These are phyloP conservation scores for Propithecus deckenii DNA, from an alignment of 2,797 vertebrate species.

Conservation along the genomic window DNA sequence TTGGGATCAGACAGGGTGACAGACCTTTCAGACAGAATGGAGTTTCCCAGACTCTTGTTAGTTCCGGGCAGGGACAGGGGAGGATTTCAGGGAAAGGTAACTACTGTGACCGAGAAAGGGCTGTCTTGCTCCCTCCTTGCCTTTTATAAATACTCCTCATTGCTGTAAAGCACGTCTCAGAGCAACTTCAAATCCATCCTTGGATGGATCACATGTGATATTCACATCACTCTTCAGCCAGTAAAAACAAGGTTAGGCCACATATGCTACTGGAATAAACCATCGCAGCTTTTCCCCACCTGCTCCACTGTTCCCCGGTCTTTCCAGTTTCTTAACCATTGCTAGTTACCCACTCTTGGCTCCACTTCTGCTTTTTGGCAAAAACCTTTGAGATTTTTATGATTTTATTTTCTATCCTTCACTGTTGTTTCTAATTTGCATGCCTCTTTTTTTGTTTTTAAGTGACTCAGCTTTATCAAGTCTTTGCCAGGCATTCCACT, in stretches of 20 bases:
- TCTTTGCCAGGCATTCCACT: constrained; percentile 35
- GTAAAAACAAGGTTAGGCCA: background rate
- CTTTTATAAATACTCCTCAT: background rate
- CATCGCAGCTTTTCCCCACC: no score
- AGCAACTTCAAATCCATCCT: background rate
- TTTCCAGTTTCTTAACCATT: background rate
- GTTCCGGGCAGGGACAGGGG: background rate
- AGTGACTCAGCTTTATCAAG: constrained; percentile 45
- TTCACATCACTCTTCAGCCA: background rate
- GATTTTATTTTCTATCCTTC: constrained; percentile 25
- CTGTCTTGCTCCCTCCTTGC: background rate
- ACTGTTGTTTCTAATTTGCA: constrained; percentile 26
- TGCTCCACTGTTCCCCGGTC: background rate
- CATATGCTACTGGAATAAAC: background rate
- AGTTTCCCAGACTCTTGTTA: background rate
- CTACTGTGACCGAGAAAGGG: background rate
- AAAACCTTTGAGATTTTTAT: constrained; percentile 10
- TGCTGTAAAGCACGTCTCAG: background rate
- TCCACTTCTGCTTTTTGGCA: background rate
- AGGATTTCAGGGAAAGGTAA: background rate
- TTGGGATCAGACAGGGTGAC: background rate
- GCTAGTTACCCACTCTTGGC: background rate
- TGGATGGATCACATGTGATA: background rate
- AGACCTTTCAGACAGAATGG: constrained; percentile 12
- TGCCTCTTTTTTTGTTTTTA: background rate